Conservation (phyloP, 2,797 vertebrate species). For the Lates japonicus region DNA sequence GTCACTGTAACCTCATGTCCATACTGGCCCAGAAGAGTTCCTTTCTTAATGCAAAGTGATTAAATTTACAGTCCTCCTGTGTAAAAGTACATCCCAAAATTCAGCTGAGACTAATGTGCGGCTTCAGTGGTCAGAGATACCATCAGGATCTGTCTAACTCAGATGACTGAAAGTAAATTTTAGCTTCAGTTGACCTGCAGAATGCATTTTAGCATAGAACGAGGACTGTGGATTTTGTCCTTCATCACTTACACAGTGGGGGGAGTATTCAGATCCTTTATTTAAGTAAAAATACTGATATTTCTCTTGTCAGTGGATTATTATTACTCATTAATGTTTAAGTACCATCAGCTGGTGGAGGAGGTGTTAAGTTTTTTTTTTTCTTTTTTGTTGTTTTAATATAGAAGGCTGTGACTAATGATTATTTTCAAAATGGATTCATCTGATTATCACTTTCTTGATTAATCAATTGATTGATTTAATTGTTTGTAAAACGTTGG, state of each 20-base stretch:
- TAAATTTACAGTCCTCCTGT: neutral
- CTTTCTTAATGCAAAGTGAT: neutral
- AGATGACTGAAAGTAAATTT: neutral
- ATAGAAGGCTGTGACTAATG: too few relatives aligned
- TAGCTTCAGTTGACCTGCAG: neutral
- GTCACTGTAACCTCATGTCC: constrained; percentile 2
- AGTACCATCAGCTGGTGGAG: too few relatives aligned
- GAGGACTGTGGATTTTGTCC: too few relatives aligned
- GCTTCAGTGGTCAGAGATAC: neutral
- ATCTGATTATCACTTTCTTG: too few relatives aligned
- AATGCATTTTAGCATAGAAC: neutral
- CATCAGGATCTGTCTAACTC: neutral
- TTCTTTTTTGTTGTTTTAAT: too few relatives aligned
- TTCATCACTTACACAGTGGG: neutral
- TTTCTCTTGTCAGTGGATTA: too few relatives aligned
- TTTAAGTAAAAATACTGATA: neutral
- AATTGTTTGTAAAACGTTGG: too few relatives aligned
- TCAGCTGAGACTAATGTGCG: neutral
- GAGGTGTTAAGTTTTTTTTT: too few relatives aligned
- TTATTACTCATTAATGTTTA: too few relatives aligned
- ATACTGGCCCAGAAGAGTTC: too few relatives aligned
- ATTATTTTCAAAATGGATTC: too few relatives aligned
- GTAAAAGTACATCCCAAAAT: neutral
- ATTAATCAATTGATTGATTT: too few relatives aligned
- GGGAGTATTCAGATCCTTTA: neutral